phyloP scores from a whole-genome alignment of 37 sponge, comb jelly and placozoan genomes.

The Bolinopsis microptera region DNA sequence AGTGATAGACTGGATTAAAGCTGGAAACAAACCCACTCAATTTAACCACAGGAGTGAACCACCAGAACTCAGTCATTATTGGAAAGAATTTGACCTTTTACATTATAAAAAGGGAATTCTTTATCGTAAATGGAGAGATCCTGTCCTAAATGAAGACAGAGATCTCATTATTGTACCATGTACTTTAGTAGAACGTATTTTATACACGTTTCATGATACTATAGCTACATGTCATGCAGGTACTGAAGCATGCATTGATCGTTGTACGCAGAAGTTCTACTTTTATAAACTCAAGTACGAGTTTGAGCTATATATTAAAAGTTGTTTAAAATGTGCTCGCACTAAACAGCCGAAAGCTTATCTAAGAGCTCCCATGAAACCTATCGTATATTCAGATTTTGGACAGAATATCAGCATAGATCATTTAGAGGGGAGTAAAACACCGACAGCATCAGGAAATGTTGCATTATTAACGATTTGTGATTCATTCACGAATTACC shows the following conservation, averaged over 20 bases:
- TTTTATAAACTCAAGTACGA: slow-evolving; percentile 15
- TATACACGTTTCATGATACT: slow-evolving; percentile 33
- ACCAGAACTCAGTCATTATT: slow-evolving; percentile 22
- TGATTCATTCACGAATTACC: slow-evolving; percentile 39
- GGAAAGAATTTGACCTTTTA: slow-evolving; percentile 7
- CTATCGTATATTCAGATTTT: slow-evolving; percentile 38
- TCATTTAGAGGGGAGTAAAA: background rate
- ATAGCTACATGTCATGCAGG: slow-evolving; percentile 34
- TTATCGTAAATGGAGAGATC: background rate
- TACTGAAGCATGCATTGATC: background rate
- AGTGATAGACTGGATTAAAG: background rate
- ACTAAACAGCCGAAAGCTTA: slow-evolving; percentile 24
- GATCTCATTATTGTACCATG: slow-evolving; percentile 4
- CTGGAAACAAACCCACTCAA: background rate
- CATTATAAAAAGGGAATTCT: background rate
- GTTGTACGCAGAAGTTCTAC: slow-evolving; percentile 37
- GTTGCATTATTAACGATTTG: slow-evolving; percentile 20
- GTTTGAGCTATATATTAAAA: background rate
- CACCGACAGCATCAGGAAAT: slow-evolving; percentile 35
- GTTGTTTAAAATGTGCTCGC: slow-evolving; percentile 43
- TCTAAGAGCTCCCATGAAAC: slow-evolving; percentile 38
- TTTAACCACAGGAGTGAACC: slow-evolving; percentile 25
- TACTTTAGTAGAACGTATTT: slow-evolving; percentile 9
- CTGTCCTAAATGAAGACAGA: background rate
- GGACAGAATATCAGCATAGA: background rate